These are phyloP conservation scores for Labeo calbasu DNA, from an alignment of 2,797 vertebrate species.

Conservation along the genomic window DNA sequence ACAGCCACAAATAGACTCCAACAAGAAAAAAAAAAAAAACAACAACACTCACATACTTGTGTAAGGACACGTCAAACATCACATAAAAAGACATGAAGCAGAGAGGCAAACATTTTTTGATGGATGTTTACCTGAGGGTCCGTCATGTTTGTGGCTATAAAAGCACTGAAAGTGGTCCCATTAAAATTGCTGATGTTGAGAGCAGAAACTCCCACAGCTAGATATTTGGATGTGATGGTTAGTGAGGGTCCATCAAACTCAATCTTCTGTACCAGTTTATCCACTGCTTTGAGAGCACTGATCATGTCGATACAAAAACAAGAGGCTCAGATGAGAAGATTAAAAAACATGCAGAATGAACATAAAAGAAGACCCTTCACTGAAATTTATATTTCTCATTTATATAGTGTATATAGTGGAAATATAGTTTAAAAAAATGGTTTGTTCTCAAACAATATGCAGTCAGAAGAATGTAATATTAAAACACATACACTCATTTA, in stretches of 20 bases:
- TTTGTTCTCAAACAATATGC: background rate
- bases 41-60: background rate
- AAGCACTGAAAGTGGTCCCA: slow-evolving; percentile 87
- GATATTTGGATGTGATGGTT: slow-evolving; percentile 85
- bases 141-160: slow-evolving; percentile 77
- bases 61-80: background rate
- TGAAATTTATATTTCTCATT: background rate
- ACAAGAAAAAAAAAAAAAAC: background rate
- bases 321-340: background rate
- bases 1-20: slow-evolving; percentile 1
- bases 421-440: background rate
- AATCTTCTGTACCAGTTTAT: slow-evolving; percentile 90
- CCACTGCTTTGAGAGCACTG: slow-evolving; percentile 92
- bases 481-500: background rate
- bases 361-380: background rate
- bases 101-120: background rate
- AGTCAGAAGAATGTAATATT: background rate
- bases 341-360: background rate
- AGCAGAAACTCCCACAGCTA: slow-evolving; percentile 86
- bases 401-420: too few relatives aligned
- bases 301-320: slow-evolving; percentile 27
- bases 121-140: slow-evolving; percentile 84
- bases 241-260: slow-evolving; percentile 84
- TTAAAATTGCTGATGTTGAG: slow-evolving; percentile 80
- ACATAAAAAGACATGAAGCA: background rate